Percentiles rank a stretch among this genome's conserved stretches.
These are phyloP conservation scores for Macrosiphum euphorbiae DNA, from an alignment of 2,888 invertebrate genomes.

Conservation along the genomic window DNA sequence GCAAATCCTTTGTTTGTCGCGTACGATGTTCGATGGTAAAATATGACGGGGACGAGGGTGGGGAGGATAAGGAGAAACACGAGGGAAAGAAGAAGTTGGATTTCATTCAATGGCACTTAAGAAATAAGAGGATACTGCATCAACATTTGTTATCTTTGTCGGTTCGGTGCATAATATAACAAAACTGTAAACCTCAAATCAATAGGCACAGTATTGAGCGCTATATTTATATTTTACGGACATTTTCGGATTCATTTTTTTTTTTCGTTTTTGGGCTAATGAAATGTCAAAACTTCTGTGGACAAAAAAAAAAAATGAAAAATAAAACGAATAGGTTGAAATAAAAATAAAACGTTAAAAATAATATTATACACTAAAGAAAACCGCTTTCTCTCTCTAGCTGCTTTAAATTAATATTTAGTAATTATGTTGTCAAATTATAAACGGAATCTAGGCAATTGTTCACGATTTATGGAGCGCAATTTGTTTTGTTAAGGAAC, in stretches of 20 bases:
- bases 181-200: not conserved
- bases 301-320: too few species aligned
- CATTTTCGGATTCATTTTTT: not conserved
- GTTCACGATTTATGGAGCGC: not conserved
- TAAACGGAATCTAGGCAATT: not conserved
- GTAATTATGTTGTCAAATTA: not conserved
- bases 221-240: not conserved
- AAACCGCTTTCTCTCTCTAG: not conserved
- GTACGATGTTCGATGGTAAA: not conserved
- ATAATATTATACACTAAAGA: not conserved
- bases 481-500: not conserved
- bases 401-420: not conserved
- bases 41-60: not conserved
- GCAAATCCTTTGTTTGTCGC: slow-evolving; percentile 7
- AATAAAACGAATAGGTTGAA: not conserved
- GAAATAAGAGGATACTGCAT: not conserved
- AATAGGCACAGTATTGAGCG: not conserved
- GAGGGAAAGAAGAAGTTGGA: not conserved
- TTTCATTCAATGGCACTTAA: not conserved
- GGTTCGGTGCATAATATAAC: not conserved
- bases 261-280: not conserved
- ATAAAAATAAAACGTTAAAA: not conserved
- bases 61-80: not conserved
- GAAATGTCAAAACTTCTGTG: not conserved
- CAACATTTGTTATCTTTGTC: slow-evolving; percentile 1